phyloP scores from a whole-genome alignment of 2,888 invertebrate genomes.

The Clunio marinus region DNA sequence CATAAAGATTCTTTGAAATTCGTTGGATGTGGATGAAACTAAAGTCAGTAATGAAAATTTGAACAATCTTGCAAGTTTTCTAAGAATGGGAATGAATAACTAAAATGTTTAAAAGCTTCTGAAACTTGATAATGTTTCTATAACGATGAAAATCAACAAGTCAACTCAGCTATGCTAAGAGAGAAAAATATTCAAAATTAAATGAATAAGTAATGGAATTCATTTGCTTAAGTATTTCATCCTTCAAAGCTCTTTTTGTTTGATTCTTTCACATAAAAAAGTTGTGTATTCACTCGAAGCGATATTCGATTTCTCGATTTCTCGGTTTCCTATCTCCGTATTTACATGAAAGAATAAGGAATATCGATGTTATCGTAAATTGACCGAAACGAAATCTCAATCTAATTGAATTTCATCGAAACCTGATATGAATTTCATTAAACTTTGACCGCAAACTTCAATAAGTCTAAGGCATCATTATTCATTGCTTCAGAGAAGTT shows the following conservation, averaged over 20 bases:
- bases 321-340: neutral
- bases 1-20: no score
- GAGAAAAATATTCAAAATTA: no score
- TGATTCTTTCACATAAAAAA: neutral
- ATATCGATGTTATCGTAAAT: neutral
- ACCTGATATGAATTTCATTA: constrained; percentile 7
- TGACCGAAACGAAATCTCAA: neutral
- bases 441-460: neutral
- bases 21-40: no score
- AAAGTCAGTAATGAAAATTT: no score
- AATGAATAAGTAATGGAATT: constrained; percentile 3
- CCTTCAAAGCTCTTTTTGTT: neutral
- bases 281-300: neutral
- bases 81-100: no score
- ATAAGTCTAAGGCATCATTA: neutral
- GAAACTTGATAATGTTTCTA: no score
- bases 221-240: no score
- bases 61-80: no score
- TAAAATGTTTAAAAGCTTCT: no score
- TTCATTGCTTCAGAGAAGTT: neutral
- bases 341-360: neutral
- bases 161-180: no score
- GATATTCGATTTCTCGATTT: neutral
- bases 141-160: no score
- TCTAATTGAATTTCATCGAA: neutral